phyloP scores from a whole-genome alignment of 2,888 invertebrate species.

The Pseudococcus viburni region DNA sequence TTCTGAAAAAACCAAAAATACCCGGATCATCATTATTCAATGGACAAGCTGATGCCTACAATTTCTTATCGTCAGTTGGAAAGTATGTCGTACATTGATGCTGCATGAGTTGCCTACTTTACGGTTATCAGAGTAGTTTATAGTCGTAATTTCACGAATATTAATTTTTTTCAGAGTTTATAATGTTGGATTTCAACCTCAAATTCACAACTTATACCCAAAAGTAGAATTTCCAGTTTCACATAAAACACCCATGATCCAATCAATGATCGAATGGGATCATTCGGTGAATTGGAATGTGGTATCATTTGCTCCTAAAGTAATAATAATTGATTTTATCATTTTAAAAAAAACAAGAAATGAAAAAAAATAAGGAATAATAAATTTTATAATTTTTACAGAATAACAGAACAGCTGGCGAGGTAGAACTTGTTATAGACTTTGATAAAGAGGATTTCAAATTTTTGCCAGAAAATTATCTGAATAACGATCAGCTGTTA shows the following conservation, averaged over 20 bases:
- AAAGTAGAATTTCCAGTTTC: constrained; percentile 88
- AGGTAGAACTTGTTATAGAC: constrained; percentile 83
- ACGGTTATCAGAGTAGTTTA: no score
- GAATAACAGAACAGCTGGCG: constrained; percentile 78
- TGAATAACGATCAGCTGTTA: constrained; percentile 93
- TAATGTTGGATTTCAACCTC: constrained; percentile 85
- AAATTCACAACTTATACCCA: constrained; percentile 82
- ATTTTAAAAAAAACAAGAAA: background rate
- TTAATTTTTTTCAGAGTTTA: constrained; percentile 75
- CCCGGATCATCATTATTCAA: background rate
- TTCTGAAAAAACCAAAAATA: background rate
- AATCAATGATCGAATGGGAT: constrained; percentile 92
- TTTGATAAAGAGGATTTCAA: constrained; percentile 81
- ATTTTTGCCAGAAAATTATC: constrained; percentile 87
- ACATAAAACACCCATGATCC: constrained; percentile 92
- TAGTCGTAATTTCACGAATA: no score
- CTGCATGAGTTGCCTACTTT: background rate
- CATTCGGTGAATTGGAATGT: constrained; percentile 91
- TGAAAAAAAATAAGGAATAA: background rate
- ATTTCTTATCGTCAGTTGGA: constrained; percentile 40
- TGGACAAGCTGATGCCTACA: constrained; percentile 35
- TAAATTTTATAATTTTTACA: background rate
- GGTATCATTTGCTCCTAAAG: constrained; percentile 80
- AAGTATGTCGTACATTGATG: constrained; percentile 10
- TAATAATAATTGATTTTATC: constrained; percentile 68